Conservation (phyloP, 2,888 invertebrate species). For the Octodonta nipae region DNA sequence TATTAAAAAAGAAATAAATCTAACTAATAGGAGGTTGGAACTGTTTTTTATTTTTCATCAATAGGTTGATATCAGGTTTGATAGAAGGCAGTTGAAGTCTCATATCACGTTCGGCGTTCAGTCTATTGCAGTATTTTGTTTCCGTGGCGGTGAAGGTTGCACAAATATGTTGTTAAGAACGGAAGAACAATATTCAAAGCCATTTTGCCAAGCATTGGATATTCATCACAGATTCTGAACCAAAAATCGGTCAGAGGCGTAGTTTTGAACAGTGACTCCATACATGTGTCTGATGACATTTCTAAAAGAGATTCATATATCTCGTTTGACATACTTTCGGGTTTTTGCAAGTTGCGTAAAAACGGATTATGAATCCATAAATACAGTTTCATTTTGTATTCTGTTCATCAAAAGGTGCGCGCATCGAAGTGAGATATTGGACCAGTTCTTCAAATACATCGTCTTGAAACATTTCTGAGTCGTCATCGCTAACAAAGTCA, state of each 20-base stretch:
- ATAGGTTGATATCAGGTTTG: too few species aligned
- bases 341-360: conserved; percentile 7
- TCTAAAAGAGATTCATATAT: too few species aligned
- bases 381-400: conserved; percentile 9
- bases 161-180: conserved; percentile 5
- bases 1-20: too few species aligned
- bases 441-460: too few species aligned
- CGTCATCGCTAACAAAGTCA: too few species aligned
- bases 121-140: too few species aligned
- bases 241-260: conserved; percentile 7
- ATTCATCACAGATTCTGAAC: conserved; percentile 6
- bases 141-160: conserved; percentile 4
- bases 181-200: too few species aligned
- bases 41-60: conserved; percentile 3
- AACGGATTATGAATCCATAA: conserved; percentile 9
- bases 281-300: conserved; percentile 8
- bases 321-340: too few species aligned
- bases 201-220: too few species aligned
- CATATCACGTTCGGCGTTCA: conserved; percentile 5
- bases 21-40: conserved; percentile 1
- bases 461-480: too few species aligned
- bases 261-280: conserved; percentile 10
- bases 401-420: conserved; percentile 8
- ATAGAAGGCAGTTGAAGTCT: conserved; percentile 3
- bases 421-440: too few species aligned